Evolutionary conservation across 2,113 vertebrate genomes (phyloP).

Genomic region (Hiodon tergisus): DNA sequence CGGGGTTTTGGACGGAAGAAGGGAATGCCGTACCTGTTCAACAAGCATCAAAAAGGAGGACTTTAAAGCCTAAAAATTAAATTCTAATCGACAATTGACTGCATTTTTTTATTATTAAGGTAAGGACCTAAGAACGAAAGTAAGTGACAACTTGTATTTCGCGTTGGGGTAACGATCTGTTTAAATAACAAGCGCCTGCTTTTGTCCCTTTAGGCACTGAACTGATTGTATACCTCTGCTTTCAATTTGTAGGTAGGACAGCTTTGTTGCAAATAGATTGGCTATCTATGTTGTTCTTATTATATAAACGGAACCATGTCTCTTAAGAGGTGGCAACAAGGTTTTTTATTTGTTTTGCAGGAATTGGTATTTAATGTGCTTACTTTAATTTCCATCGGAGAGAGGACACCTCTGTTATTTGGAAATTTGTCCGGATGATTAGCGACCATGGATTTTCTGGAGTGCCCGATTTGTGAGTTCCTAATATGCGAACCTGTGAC

Average conservation of each 20-base stretch:
- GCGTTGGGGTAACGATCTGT: background rate
- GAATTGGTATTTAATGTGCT: background rate
- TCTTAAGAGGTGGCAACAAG: background rate
- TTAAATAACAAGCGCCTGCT: background rate
- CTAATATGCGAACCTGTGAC: constrained; percentile 75
- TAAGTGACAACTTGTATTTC: background rate
- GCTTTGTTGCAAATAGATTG: background rate
- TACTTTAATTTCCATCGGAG: background rate
- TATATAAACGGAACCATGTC: background rate
- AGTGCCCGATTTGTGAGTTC: constrained; percentile 69
- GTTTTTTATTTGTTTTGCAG: background rate
- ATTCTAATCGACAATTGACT: constrained; percentile 25
- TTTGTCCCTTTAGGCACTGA: background rate
- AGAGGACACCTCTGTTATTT: background rate
- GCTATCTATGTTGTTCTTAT: constrained; percentile 5
- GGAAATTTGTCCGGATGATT: background rate
- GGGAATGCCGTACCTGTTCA: constrained; percentile 24
- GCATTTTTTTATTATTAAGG: background rate
- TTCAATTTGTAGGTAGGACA: background rate
- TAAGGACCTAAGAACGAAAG: background rate
- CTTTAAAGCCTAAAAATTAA: constrained; percentile 31
- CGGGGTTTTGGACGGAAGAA: constrained; percentile 12
- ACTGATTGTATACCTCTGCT: background rate
- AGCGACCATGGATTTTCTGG: constrained; percentile 63
- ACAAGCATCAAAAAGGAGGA: constrained; percentile 24